Evolutionary conservation across 2,888 invertebrate species (phyloP).

Genomic region (Ichneumoninae sp.): DNA sequence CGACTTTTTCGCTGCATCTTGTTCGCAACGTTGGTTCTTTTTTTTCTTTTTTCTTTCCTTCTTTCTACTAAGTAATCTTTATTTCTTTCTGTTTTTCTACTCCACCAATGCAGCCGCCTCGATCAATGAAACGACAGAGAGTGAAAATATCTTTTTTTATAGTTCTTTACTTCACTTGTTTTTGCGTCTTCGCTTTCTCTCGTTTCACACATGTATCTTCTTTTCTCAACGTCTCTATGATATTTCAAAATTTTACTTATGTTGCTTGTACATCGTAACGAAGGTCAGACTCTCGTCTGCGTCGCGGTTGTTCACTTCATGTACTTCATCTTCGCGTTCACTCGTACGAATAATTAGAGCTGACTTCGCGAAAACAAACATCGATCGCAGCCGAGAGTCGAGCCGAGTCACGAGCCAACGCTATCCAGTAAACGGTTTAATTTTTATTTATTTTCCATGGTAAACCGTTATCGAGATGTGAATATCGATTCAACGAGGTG

Average conservation of each 20-base stretch:
- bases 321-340: conserved; percentile 8
- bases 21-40: conserved; percentile 45
- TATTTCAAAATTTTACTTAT: conserved; percentile 21
- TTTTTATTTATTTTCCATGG: background rate
- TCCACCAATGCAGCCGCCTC: conserved; percentile 44
- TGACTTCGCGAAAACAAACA: background rate
- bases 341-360: conserved; percentile 5
- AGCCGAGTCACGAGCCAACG: conserved; percentile 8
- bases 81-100: conserved; percentile 30
- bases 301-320: background rate
- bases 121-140: conserved; percentile 38
- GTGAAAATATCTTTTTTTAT: conserved; percentile 20
- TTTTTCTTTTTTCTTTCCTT: conserved; percentile 19
- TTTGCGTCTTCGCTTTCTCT: conserved; percentile 69
- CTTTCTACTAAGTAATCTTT: conserved; percentile 51
- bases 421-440: background rate
- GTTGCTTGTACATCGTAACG: conserved; percentile 26
- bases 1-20: conserved; percentile 49
- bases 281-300: conserved; percentile 1
- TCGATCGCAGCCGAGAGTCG: conserved; percentile 6
- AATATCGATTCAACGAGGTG: conserved; percentile 18
- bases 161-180: conserved; percentile 32
- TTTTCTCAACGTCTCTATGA: conserved; percentile 23
- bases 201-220: conserved; percentile 39
- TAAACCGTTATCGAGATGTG: conserved; percentile 36